Evolutionary conservation across 2,113 vertebrate species (phyloP).

Genomic region (Noturus placidus): DNA sequence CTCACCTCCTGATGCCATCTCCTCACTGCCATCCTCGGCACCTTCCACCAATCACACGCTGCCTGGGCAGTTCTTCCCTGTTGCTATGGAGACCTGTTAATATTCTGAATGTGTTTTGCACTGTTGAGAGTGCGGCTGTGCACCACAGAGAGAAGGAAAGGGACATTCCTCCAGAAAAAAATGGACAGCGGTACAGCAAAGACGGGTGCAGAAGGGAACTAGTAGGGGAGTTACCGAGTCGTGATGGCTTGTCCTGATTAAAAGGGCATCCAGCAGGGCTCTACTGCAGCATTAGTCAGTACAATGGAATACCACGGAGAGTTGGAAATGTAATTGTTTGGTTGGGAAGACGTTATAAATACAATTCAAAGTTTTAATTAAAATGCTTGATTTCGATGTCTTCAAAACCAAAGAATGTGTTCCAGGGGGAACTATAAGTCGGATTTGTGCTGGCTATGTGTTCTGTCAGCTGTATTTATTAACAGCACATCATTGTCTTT

Average conservation of each 20-base stretch:
- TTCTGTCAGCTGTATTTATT: not conserved
- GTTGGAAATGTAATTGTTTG: not conserved
- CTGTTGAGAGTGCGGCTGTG: slow-evolving; percentile 50
- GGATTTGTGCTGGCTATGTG: not conserved
- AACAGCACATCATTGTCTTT: not conserved
- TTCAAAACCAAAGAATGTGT: not conserved
- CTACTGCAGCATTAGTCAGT: not conserved
- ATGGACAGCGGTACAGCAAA: slow-evolving; percentile 19
- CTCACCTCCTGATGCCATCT: slow-evolving; percentile 47
- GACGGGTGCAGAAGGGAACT: slow-evolving; percentile 14
- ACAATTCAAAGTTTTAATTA: not conserved
- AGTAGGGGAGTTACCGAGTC: slow-evolving; percentile 31
- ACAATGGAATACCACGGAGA: not conserved
- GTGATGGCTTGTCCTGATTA: slow-evolving; percentile 21
- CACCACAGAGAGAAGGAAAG: slow-evolving; percentile 63
- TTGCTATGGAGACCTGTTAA: slow-evolving; percentile 77
- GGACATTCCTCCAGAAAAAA: slow-evolving; percentile 64
- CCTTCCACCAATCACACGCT: slow-evolving; percentile 55
- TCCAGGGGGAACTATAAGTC: not conserved
- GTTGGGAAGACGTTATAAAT: not conserved
- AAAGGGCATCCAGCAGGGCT: not conserved
- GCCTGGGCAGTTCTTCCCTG: slow-evolving; percentile 63
- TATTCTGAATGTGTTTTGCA: slow-evolving; percentile 69
- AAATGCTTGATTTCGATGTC: not conserved
- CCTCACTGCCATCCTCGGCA: slow-evolving; percentile 4